These are phyloP conservation scores for Phymorhynchus buccinoides DNA, from an alignment of 1,140 invertebrate genomes.

Conservation along the genomic window DNA sequence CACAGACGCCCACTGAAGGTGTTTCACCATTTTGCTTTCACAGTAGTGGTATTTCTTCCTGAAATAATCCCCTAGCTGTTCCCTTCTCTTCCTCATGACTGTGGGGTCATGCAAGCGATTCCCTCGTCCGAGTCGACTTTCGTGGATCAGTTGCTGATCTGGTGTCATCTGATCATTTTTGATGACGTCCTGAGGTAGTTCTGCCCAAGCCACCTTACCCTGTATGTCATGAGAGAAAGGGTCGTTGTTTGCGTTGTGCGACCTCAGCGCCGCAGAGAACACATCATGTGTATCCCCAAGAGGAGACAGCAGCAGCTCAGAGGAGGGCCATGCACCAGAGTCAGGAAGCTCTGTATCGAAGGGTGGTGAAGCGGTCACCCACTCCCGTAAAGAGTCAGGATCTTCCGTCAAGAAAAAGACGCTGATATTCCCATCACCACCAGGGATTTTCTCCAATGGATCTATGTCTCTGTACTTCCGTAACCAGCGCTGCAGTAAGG, in stretches of 20 bases:
- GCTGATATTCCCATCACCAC: constrained; percentile 9
- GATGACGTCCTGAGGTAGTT: constrained; percentile 22
- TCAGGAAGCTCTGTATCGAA: constrained; percentile 26
- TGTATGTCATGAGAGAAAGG: constrained; percentile 11
- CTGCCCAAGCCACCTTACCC: constrained; percentile 19
- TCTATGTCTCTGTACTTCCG: constrained; percentile 27
- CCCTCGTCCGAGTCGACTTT: not conserved
- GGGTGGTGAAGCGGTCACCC: not conserved
- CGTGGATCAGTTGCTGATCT: not conserved
- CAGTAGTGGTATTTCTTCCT: constrained; percentile 19
- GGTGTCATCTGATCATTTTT: constrained; percentile 21
- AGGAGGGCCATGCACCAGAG: constrained; percentile 2
- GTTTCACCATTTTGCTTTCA: constrained; percentile 8
- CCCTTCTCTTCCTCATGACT: not conserved
- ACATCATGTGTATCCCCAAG: constrained; percentile 14
- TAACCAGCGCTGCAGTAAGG: constrained; percentile 8
- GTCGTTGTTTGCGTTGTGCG: not conserved
- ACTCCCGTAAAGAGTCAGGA: constrained; percentile 1
- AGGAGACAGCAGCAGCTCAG: constrained; percentile 4
- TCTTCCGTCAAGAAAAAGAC: constrained; percentile 19
- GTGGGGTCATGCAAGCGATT: not conserved
- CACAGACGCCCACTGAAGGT: constrained; percentile 22
- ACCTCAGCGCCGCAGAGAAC: not conserved
- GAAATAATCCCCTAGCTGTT: not conserved
- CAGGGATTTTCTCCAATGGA: not conserved